Evolutionary conservation across 1,140 invertebrate genomes (phyloP).

Genomic region (Lordiphosa clarofinis): DNA sequence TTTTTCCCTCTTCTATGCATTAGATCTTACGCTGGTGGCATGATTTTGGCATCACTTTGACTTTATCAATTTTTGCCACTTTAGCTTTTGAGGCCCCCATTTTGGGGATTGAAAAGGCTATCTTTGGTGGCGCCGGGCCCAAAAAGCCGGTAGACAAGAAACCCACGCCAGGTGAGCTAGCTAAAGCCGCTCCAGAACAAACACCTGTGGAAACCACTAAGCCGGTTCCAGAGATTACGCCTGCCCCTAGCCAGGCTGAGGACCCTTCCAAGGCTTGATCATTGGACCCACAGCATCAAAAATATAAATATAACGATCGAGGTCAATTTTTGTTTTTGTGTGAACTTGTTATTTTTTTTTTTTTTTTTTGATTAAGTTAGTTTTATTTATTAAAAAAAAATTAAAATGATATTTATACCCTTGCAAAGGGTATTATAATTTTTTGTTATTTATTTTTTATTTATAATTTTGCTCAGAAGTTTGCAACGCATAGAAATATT

Average conservation of each 20-base stretch:
- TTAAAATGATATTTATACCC: too few species aligned
- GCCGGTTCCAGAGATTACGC: slow-evolving; percentile 23
- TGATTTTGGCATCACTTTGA: slow-evolving; percentile 68
- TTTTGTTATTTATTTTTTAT: too few species aligned
- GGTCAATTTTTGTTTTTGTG: too few species aligned
- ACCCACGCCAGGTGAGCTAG: slow-evolving; percentile 25
- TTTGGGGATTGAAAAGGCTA: slow-evolving; percentile 74
- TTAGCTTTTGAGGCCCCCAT: slow-evolving; percentile 73
- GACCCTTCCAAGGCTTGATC: slow-evolving; percentile 57
- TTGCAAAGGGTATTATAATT: too few species aligned
- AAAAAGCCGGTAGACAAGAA: slow-evolving; percentile 59
- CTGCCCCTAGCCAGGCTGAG: slow-evolving; percentile 19
- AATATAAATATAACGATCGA: too few species aligned
- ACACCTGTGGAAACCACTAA: slow-evolving; percentile 1
- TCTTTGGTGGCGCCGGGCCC: slow-evolving; percentile 44
- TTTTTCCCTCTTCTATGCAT: not conserved
- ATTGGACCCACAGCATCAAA: too few species aligned
- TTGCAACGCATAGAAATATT: too few species aligned
- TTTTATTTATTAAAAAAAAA: slow-evolving; percentile 53
- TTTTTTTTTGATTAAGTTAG: slow-evolving; percentile 39
- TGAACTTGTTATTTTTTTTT: too few species aligned
- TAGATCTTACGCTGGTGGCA: slow-evolving; percentile 77
- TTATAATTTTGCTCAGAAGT: too few species aligned
- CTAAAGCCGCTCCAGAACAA: slow-evolving; percentile 16
- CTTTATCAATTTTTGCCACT: slow-evolving; percentile 66